These are phyloP conservation scores for Coenobita brevimanus DNA, from an alignment of 1,140 invertebrate genomes.

Conservation along the genomic window DNA sequence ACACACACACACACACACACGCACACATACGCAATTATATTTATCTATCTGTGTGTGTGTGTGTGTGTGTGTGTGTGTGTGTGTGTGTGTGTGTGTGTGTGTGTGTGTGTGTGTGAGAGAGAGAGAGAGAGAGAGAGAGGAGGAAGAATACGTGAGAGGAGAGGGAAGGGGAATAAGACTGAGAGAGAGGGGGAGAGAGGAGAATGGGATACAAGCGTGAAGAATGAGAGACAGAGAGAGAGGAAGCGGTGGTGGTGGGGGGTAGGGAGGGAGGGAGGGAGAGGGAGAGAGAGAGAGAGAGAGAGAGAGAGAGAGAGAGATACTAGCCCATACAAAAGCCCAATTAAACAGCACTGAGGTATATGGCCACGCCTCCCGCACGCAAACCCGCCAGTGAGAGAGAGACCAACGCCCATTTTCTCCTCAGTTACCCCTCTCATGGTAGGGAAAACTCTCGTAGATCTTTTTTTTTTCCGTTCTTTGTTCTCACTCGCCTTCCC, in stretches of 20 bases:
- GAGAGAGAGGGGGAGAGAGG: slow-evolving; percentile 11
- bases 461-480: no score
- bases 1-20: no score
- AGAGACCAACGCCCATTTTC: no score
- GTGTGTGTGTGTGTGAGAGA: neutral
- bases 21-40: no score
- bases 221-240: slow-evolving; percentile 15
- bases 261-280: neutral
- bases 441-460: no score
- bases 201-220: no score
- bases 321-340: no score
- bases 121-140: neutral
- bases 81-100: neutral
- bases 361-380: neutral
- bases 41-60: no score
- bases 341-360: neutral
- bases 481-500: no score
- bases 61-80: neutral
- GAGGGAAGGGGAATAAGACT: neutral
- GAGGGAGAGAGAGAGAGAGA: slow-evolving; percentile 12
- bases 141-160: neutral
- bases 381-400: neutral
- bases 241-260: neutral
- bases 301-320: slow-evolving; percentile 5
- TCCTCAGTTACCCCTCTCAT: no score